phyloP scores from a whole-genome alignment of 2,113 vertebrate genomes.

The Rhinolophus sinicus region DNA sequence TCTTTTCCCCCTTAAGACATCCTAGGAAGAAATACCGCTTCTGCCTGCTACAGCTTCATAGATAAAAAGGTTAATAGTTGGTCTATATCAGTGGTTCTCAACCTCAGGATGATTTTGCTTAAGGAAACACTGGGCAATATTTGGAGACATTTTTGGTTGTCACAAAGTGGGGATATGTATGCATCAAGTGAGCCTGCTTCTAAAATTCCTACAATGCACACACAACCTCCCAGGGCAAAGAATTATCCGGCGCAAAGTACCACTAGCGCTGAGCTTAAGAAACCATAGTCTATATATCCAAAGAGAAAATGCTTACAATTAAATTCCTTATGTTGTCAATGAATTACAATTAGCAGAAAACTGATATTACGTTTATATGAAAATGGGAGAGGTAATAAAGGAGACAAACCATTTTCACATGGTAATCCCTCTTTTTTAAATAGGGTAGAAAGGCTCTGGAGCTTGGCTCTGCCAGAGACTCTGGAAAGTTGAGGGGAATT shows the following conservation, averaged over 20 bases:
- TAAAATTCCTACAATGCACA: not conserved
- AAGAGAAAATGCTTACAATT: not conserved
- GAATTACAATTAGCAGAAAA: not conserved
- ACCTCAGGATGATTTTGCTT: not conserved
- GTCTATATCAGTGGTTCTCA: not conserved
- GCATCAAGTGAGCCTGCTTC: not conserved
- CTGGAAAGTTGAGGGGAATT: conserved; percentile 13
- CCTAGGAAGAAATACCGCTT: not conserved
- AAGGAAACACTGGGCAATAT: not conserved
- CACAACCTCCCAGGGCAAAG: not conserved
- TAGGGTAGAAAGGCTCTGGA: not conserved
- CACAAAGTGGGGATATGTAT: not conserved
- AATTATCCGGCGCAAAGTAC: not conserved
- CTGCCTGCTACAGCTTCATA: not conserved
- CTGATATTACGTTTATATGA: not conserved
- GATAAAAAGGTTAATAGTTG: not conserved
- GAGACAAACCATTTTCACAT: not conserved
- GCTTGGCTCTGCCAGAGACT: not conserved
- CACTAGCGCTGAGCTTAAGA: not conserved
- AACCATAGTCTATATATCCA: not conserved
- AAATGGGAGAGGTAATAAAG: not conserved
- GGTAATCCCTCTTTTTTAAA: not conserved
- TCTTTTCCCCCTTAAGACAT: not conserved
- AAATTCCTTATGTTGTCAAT: not conserved
- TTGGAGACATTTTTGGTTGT: not conserved